A percentile compares a stretch with the other conserved stretches of the same genome.
phyloP scores from a whole-genome alignment of 2,888 invertebrate genomes.

The Chrysotoxum bicinctum region DNA sequence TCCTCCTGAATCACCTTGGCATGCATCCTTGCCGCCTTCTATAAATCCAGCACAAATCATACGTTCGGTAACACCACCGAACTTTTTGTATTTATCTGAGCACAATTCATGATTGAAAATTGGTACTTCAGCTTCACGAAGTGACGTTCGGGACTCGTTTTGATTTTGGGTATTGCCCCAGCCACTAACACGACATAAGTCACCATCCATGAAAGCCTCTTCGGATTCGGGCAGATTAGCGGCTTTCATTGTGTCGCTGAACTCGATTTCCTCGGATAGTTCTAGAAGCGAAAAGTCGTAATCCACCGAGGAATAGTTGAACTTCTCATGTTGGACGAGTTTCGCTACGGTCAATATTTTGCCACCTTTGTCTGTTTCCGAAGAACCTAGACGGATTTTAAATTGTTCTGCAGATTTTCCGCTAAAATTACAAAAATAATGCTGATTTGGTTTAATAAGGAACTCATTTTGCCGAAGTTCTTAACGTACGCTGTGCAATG shows the following conservation, averaged over 20 bases:
- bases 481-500: conserved; percentile 80
- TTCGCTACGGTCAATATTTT: conserved; percentile 82
- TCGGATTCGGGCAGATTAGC: conserved; percentile 81
- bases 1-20: conserved; percentile 82
- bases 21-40: conserved; percentile 83
- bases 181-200: conserved; percentile 79
- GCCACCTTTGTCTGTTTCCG: conserved; percentile 82
- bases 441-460: not conserved
- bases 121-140: conserved; percentile 83
- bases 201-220: conserved; percentile 77
- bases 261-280: conserved; percentile 82
- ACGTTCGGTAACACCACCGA: conserved; percentile 82
- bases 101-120: conserved; percentile 83
- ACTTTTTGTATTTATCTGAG: conserved; percentile 82
- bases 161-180: conserved; percentile 80
- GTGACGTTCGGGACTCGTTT: conserved; percentile 77
- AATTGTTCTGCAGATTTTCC: conserved; percentile 75
- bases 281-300: conserved; percentile 84
- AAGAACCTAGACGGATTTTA: conserved; percentile 83
- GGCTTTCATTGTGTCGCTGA: conserved; percentile 81
- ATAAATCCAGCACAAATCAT: conserved; percentile 85
- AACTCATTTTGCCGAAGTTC: not conserved
- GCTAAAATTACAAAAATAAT: conserved; percentile 70
- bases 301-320: conserved; percentile 83
- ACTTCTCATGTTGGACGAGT: conserved; percentile 83